phyloP scores from a whole-genome alignment of 2,113 vertebrate genomes.

The Tragelaphus buxtoni region DNA sequence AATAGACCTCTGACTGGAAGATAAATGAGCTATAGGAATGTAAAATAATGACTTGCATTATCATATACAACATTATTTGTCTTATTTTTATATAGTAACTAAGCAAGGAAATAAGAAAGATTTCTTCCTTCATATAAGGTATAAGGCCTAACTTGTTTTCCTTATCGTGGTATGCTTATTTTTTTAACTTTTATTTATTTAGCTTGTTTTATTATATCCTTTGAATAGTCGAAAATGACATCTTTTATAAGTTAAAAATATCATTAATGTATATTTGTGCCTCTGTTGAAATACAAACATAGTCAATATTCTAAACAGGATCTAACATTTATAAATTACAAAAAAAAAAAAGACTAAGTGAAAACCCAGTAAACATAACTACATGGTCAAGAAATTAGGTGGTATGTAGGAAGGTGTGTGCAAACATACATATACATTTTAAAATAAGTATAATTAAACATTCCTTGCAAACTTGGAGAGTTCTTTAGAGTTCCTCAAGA shows the following conservation, averaged over 20 bases:
- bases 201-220: not conserved
- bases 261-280: not conserved
- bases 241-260: not conserved
- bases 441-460: not conserved
- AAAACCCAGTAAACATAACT: not conserved
- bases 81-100: not conserved
- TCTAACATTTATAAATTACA: not conserved
- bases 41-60: not conserved
- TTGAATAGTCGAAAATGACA: not conserved
- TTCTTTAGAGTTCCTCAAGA: not conserved
- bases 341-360: not conserved
- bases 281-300: conserved; percentile 4
- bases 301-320: not conserved
- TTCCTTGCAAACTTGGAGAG: not conserved
- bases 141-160: not conserved
- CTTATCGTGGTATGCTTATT: not conserved
- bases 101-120: not conserved
- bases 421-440: not conserved
- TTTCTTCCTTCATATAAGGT: not conserved
- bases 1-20: not conserved
- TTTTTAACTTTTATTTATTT: not conserved
- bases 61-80: not conserved
- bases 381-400: not conserved
- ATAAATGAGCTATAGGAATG: not conserved
- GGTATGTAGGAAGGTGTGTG: too few species aligned